Conservation (phyloP, 2,888 invertebrate species). For the Branchipolynoe longqiensis region DNA sequence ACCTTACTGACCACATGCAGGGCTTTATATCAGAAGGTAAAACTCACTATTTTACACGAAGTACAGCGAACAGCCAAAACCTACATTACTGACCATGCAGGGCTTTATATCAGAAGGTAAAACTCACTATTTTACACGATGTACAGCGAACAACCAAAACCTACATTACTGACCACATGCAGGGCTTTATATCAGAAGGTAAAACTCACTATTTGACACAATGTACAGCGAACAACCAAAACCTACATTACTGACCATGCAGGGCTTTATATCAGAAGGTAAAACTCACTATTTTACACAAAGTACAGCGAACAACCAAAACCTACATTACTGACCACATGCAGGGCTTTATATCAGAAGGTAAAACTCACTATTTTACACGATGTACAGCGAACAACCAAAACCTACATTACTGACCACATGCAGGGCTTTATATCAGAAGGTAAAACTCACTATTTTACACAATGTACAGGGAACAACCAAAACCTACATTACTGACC, state of each 20-base stretch:
- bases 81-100: slow-evolving; percentile 71
- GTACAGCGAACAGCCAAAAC: slow-evolving; percentile 75
- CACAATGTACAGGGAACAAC: slow-evolving; percentile 78
- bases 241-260: slow-evolving; percentile 71
- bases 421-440: no score
- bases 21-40: slow-evolving; percentile 81
- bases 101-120: no score
- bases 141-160: slow-evolving; percentile 76
- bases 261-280: no score
- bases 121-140: slow-evolving; percentile 75
- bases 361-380: slow-evolving; percentile 69
- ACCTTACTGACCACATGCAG: slow-evolving; percentile 75
- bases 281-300: no score
- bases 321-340: slow-evolving; percentile 74
- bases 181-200: slow-evolving; percentile 81
- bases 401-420: slow-evolving; percentile 71
- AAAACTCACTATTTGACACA: slow-evolving; percentile 68
- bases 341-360: slow-evolving; percentile 81
- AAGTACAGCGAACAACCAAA: slow-evolving; percentile 76
- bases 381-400: slow-evolving; percentile 77
- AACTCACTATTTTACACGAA: slow-evolving; percentile 70
- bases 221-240: slow-evolving; percentile 75
- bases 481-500: slow-evolving; percentile 71
- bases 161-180: slow-evolving; percentile 74
- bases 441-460: no score